A percentile compares a stretch with the other conserved stretches of the same genome.
These are phyloP conservation scores for Cryptoprocta ferox DNA, from an alignment of 2,797 vertebrate genomes.

Conservation along the genomic window DNA sequence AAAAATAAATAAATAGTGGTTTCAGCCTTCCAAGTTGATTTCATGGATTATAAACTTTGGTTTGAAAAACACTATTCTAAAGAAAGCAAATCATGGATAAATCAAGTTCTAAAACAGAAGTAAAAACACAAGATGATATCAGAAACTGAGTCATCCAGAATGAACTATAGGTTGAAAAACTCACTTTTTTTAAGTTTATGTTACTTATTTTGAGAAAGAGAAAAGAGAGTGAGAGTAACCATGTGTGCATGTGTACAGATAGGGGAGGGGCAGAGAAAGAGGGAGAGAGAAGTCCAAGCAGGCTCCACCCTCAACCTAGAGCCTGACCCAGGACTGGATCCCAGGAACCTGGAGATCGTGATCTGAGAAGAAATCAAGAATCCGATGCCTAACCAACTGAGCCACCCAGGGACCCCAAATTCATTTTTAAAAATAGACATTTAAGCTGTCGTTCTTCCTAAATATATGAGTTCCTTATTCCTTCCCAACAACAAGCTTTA, in stretches of 20 bases:
- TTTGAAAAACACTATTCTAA: constrained; percentile 13
- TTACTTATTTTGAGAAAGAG: no score
- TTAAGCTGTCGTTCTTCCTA: background rate
- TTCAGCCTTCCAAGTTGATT: constrained; percentile 16
- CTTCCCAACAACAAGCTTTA: background rate
- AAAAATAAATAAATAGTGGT: background rate
- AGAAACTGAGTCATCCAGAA: background rate
- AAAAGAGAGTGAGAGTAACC: no score
- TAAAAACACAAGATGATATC: background rate
- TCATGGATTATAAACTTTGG: background rate
- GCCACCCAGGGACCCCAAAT: background rate
- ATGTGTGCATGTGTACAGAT: no score
- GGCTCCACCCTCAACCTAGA: no score
- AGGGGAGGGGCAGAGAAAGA: no score
- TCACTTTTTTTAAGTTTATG: background rate
- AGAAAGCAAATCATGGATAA: constrained; percentile 18
- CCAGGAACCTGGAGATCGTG: no score
- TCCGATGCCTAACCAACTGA: no score
- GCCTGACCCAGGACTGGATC: no score
- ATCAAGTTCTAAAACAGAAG: constrained; percentile 17
- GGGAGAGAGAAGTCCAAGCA: no score
- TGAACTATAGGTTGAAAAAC: background rate
- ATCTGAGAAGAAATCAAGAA: no score
- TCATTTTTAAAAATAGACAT: background rate
- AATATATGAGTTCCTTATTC: background rate